Evolutionary conservation across 2,797 vertebrate genomes (phyloP).

Genomic region (Oreonectes daqikongensis): DNA sequence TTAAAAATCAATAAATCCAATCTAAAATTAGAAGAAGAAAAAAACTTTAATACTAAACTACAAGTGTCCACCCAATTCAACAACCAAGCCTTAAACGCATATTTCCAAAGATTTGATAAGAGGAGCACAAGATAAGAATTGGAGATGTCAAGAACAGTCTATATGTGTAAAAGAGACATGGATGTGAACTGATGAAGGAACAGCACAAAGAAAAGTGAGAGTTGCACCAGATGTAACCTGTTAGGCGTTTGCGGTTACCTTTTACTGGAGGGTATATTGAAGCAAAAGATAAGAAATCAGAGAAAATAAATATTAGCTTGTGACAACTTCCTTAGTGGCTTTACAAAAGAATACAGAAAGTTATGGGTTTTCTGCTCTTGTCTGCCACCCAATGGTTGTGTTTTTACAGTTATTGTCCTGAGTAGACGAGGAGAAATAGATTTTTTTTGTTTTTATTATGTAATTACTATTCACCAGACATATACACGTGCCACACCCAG

Average conservation of each 20-base stretch:
- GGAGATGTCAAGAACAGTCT: background rate
- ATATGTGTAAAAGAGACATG: background rate
- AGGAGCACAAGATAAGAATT: slow-evolving; percentile 40
- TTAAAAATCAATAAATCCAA: too few relatives aligned
- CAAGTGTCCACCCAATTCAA: background rate
- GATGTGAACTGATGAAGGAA: slow-evolving; percentile 7
- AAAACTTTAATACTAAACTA: background rate
- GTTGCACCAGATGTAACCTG: too few relatives aligned
- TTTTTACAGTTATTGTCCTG: background rate
- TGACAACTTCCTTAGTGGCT: background rate
- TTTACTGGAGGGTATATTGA: background rate
- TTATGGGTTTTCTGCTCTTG: background rate
- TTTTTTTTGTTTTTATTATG: too few relatives aligned
- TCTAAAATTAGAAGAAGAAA: too few relatives aligned
- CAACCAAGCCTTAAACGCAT: background rate
- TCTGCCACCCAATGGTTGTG: background rate
- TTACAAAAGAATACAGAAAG: background rate
- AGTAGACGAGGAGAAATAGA: too few relatives aligned
- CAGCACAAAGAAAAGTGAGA: background rate
- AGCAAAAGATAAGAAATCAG: background rate
- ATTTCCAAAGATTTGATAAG: slow-evolving; percentile 8
- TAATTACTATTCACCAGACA: too few relatives aligned
- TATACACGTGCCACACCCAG: too few relatives aligned
- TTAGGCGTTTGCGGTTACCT: too few relatives aligned
- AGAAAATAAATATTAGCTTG: background rate